A percentile compares a stretch with the other conserved stretches of the same genome.
Evolutionary conservation across 1,140 invertebrate genomes (phyloP).

Genomic region (Trissolcus basalis): DNA sequence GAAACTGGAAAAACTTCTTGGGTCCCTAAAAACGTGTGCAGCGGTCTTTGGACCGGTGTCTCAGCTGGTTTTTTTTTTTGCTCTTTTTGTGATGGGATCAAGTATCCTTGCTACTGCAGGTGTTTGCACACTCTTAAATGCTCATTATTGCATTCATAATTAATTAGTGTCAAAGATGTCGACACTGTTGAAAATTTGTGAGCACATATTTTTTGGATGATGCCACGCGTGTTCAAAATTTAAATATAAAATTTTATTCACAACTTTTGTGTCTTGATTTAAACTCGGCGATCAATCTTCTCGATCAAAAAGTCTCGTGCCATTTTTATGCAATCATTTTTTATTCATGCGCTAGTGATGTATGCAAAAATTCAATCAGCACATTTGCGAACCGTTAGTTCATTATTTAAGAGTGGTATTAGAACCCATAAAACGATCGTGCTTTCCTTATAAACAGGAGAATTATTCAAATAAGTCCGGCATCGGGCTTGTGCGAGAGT

Average conservation of each 20-base stretch:
- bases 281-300: no score
- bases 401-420: conserved; percentile 18
- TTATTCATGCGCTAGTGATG: no score
- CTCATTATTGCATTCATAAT: conserved; percentile 54
- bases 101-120: conserved; percentile 35
- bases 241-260: no score
- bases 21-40: conserved; percentile 55
- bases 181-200: conserved; percentile 20
- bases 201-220: conserved; percentile 17
- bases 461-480: conserved; percentile 61
- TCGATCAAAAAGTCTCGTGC: no score
- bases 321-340: no score
- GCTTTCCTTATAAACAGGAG: conserved; percentile 54
- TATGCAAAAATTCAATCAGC: conserved; percentile 11
- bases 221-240: conserved; percentile 1
- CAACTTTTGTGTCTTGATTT: no score
- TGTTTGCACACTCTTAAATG: conserved; percentile 46
- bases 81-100: conserved; percentile 30
- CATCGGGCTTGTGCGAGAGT: conserved; percentile 40
- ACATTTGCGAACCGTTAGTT: conserved; percentile 40
- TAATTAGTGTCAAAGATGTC: conserved; percentile 41
- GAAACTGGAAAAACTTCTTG: conserved; percentile 67
- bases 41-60: conserved; percentile 42
- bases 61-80: conserved; percentile 31
- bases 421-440: conserved; percentile 7